A percentile compares a stretch with the other conserved stretches of the same genome.
phyloP scores from a whole-genome alignment of 1,140 invertebrate genomes.

The Euborellia annulipes region DNA sequence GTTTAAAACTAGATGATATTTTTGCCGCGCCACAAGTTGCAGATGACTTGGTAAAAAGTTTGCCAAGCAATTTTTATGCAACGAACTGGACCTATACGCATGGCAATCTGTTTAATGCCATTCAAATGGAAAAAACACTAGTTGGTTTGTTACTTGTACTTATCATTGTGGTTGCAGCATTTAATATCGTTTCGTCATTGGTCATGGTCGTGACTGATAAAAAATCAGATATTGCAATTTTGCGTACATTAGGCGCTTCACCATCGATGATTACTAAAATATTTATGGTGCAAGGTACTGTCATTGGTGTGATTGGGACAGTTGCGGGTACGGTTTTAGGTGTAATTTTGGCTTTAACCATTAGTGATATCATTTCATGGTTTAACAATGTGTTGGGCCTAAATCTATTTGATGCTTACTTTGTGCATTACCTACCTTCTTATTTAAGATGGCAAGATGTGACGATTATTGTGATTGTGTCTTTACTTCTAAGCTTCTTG shows the following conservation, averaged over 20 bases:
- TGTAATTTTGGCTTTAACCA: neutral
- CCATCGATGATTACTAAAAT: neutral
- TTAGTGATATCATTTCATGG: neutral
- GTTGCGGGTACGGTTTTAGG: neutral
- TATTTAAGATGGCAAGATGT: neutral
- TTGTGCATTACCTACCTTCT: neutral
- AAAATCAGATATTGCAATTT: neutral
- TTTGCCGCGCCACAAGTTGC: neutral
- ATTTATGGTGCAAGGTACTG: neutral
- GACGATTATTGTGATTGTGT: neutral
- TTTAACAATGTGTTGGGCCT: neutral
- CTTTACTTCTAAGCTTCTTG: neutral
- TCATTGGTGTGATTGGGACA: neutral
- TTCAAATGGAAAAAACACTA: neutral
- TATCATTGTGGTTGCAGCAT: neutral
- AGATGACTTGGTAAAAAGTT: neutral
- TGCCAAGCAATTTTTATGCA: neutral
- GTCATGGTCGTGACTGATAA: neutral
- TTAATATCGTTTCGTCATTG: neutral
- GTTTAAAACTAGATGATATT: neutral
- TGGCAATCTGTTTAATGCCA: neutral
- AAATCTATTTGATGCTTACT: neutral
- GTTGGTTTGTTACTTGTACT: neutral
- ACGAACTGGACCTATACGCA: neutral
- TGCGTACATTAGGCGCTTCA: neutral